Base-by-base conservation (phyloP, 2,113 vertebrate species). In the Vulpes lagopus region DNA sequence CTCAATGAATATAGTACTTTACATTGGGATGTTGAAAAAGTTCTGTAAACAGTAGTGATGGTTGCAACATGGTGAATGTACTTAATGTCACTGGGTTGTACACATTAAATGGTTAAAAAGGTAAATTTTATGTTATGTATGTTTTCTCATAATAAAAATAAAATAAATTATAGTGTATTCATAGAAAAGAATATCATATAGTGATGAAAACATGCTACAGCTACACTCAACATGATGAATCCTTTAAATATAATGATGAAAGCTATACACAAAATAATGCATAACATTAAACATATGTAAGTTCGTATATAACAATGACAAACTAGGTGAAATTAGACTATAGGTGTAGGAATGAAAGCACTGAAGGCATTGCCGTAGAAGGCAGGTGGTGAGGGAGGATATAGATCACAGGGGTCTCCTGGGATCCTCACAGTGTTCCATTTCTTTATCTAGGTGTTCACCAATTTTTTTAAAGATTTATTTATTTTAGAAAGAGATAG, bases 91-190 rank as follows among this genome's bases (percentile, higher is more conserved):
- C 19, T 43, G 49, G 94, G 62, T 59, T 65, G 35, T 67, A 67
- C 9, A 55, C 6, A 67, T 67, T 53, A 84, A 65, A 74, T 84
- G 10, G 20, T 76, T 86, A 81, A 90, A 62, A 62, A 49, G 22
- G 17, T 55, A 60, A 38, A 27, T 91, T 57, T 89, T 76, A 43
- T 53, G 19, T 53, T 74, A 4, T 6, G 1, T 23, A 23, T 79
- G 49, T 27, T 88, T 96, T 78, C 19, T 27, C 65, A 69, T 94
- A 90, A 82, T 73, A 76, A 84, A 87, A 38, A 49, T 22, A 74
- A 89, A 83, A 69, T 6, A 64, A 55, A 10, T 64, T 62, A 20
- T 71, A 65, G 2, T 60, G 12, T 90, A 14, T 64, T 73, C 25
- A 23, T 69, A 22, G 11, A 90, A 79, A 71, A 86, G 7, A 78